These are phyloP conservation scores for Neofelis nebulosa DNA, from an alignment of 2,113 vertebrate genomes.

Conservation along the genomic window DNA sequence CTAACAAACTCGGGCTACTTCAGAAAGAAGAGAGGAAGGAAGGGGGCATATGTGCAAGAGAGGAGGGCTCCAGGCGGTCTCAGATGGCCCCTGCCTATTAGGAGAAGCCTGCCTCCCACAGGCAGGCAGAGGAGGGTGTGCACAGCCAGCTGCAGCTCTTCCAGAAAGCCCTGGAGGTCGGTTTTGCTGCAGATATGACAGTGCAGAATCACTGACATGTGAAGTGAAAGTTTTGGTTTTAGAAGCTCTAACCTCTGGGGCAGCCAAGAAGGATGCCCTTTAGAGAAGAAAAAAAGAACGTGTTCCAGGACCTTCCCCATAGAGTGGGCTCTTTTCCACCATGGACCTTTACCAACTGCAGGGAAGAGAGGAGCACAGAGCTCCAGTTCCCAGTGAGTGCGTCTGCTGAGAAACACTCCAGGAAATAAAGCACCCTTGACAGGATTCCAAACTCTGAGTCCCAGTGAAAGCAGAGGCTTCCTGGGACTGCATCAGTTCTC, in stretches of 20 bases:
- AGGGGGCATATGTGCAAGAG: background rate
- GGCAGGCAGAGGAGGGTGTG: background rate
- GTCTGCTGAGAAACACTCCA: constrained; percentile 10
- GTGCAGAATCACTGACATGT: constrained; percentile 69
- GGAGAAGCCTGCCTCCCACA: background rate
- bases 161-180: constrained; percentile 61
- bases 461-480: background rate
- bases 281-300: background rate
- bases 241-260: constrained; percentile 21
- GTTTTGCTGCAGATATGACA: constrained; percentile 72
- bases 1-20: background rate
- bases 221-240: constrained; percentile 73
- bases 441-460: background rate
- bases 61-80: background rate
- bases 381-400: background rate
- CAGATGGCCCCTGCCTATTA: background rate
- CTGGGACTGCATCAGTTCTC: background rate
- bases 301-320: background rate
- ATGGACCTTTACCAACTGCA: background rate
- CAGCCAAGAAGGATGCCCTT: constrained; percentile 18
- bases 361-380: background rate
- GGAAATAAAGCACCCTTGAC: background rate
- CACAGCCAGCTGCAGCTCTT: constrained; percentile 56
- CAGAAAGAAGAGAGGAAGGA: background rate
- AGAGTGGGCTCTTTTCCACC: background rate